Evolutionary conservation across 2,113 vertebrate species (phyloP).

Genomic region (Sebastes fasciatus): DNA sequence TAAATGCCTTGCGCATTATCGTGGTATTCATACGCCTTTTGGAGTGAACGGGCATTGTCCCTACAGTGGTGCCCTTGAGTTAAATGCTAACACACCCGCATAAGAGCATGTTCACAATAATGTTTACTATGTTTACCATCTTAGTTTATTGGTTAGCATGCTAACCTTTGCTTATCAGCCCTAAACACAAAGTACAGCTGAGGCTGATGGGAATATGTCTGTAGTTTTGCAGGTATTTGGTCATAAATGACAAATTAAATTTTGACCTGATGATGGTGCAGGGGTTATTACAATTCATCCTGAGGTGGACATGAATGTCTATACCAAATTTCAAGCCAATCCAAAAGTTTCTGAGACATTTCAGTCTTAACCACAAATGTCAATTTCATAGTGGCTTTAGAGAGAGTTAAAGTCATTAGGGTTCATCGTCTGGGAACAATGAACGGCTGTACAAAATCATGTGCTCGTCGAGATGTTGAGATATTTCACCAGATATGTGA

Average conservation of each 20-base stretch:
- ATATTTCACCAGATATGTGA: background rate
- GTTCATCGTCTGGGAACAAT: background rate
- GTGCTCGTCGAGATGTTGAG: background rate
- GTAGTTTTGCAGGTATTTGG: background rate
- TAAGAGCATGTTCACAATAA: background rate
- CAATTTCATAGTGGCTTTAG: background rate
- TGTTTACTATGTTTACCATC: background rate
- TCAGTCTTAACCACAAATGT: background rate
- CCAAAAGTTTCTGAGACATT: background rate
- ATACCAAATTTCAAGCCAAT: background rate
- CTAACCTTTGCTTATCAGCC: background rate
- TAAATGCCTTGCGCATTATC: no score
- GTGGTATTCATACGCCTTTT: no score
- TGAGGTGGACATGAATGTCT: background rate
- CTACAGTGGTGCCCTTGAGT: background rate
- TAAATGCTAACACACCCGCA: background rate
- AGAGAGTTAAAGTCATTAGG: background rate
- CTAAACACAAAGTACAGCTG: background rate
- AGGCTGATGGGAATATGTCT: background rate
- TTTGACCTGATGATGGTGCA: background rate
- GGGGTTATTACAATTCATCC: background rate
- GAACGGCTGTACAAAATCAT: background rate
- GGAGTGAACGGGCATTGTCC: no score
- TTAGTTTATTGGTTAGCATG: background rate
- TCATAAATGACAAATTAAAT: background rate